Conservation (phyloP, 2,797 vertebrate species). For the Sebastes diploproa region DNA sequence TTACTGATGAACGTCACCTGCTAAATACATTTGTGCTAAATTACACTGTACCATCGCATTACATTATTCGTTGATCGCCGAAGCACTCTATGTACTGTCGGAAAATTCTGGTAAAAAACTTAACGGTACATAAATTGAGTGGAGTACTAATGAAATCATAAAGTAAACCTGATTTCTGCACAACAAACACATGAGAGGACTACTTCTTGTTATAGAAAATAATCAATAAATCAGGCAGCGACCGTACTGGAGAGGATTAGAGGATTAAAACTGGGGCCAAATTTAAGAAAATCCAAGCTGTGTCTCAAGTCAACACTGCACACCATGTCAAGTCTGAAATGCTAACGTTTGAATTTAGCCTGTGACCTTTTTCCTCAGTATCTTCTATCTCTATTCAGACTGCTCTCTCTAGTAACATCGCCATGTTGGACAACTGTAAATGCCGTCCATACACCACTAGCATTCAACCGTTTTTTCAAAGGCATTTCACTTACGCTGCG, state of each 20-base stretch:
- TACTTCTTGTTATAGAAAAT: conserved; percentile 28
- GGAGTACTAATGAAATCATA: background rate
- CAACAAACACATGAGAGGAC: conserved; percentile 18
- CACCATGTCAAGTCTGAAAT: background rate
- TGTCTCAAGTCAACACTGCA: conserved; percentile 9
- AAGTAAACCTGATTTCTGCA: background rate
- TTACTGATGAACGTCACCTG: background rate
- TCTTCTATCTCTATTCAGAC: background rate
- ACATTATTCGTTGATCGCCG: background rate
- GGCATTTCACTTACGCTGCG: conserved; percentile 25
- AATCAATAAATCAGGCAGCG: conserved; percentile 43
- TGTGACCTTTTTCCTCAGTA: background rate
- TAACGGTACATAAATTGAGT: background rate
- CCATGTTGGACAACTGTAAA: conserved; percentile 17
- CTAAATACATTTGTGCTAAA: background rate
- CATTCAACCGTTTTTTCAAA: conserved; percentile 38
- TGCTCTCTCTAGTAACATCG: background rate
- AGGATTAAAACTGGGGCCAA: conserved; percentile 54
- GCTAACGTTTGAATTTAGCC: background rate
- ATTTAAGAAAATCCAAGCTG: conserved; percentile 33
- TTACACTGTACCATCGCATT: background rate
- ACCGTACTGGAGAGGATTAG: conserved; percentile 37
- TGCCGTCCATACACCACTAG: conserved; percentile 13
- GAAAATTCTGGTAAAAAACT: background rate
- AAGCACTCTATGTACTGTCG: background rate